Base-by-base conservation (phyloP, 2,113 vertebrate genomes). In the Burhinus bistriatus region DNA sequence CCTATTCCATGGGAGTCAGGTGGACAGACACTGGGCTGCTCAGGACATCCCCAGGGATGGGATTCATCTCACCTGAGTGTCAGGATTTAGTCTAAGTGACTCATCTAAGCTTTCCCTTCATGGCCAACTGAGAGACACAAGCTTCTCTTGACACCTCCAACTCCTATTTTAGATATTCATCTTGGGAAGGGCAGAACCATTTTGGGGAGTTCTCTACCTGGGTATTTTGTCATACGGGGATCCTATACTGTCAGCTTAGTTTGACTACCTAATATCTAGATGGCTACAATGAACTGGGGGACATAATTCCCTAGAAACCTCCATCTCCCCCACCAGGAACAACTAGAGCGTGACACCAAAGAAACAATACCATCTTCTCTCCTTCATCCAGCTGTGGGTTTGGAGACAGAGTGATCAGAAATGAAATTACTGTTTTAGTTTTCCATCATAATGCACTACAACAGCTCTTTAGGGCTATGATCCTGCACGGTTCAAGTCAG, bases 361-460 rank as follows among this genome's bases (percentile, higher is more conserved):
- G 62, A 83, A 87, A 51, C 4, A 62, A 22, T 7, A 21, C 22
- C 6, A 29, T 70, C 29, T 47, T 73, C 15, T 61, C 44, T 59
- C n/a, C n/a, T 77, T 77, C 26, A 14, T 45, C 51, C 51, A 86
- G 51, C 36, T 57, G 30, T 76, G 44, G 25, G n/a, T 36, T 3
- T n/a, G 1, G 54, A 87, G 17, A 73, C 2, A 0, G 0, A 75
- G 6, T 6, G 20, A 73, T 27, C 42, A 68, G 64, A 83, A 83
- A 71, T 36, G 1, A 62, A 86, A 93, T 52, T 8, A 14, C 15
- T 66, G 19, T 3, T 87, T 81, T 32, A 40, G 27, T 47, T 89
- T 95, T 66, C 44, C 34, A 34, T 52, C 77, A 32, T 4, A 78
- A 44, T 62, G 36, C 34, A 42, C 19, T 29, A 38, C 32, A n/a